Conservation (phyloP, 2,113 vertebrate species). For the Lepus europaeus region DNA sequence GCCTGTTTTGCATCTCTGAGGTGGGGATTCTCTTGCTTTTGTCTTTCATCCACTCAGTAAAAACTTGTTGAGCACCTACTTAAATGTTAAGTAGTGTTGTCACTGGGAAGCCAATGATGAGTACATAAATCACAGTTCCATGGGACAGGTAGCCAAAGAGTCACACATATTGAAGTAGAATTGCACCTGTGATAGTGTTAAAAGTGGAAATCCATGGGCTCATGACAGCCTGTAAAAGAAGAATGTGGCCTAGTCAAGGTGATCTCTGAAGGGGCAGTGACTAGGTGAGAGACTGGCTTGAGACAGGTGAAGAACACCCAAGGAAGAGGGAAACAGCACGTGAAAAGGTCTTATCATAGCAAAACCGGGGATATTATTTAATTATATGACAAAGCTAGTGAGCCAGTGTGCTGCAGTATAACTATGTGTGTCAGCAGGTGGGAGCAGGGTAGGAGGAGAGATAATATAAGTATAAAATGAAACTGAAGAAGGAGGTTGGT, state of each 20-base stretch:
- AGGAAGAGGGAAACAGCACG: background rate
- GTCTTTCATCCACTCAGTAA: no score
- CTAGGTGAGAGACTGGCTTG: background rate
- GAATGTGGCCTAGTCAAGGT: background rate
- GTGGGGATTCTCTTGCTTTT: no score
- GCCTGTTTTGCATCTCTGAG: no score
- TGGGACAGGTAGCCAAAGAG: background rate
- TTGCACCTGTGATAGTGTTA: background rate
- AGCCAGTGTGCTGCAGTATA: background rate
- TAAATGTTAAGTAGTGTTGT: background rate
- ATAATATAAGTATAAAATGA: background rate
- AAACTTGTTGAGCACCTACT: background rate
- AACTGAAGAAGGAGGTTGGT: background rate
- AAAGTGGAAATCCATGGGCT: background rate
- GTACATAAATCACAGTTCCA: background rate
- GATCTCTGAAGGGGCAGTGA: background rate
- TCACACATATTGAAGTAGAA: background rate
- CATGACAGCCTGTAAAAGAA: background rate
- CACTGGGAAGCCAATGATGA: background rate
- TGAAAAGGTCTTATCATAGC: background rate
- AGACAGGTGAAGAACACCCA: background rate
- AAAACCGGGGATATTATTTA: constrained; percentile 17
- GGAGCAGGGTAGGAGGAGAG: background rate
- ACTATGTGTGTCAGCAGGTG: background rate
- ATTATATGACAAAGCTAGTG: constrained; percentile 3